A percentile compares a stretch with the other conserved stretches of the same genome.
Evolutionary conservation across 1,140 invertebrate species (phyloP).

Genomic region (Achroia grisella): DNA sequence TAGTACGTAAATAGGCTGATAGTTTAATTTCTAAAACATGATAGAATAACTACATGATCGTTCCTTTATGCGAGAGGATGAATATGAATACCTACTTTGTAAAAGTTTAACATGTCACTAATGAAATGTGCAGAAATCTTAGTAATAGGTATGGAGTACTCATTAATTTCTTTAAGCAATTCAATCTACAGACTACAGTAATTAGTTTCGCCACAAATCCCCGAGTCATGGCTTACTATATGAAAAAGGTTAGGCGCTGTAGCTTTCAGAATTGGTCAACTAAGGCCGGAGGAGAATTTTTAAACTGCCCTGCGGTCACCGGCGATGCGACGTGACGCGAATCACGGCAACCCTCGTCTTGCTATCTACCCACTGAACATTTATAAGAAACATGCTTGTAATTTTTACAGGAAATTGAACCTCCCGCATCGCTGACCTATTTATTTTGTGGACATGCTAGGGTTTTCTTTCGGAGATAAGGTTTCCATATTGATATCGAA

Average conservation of each 20-base stretch:
- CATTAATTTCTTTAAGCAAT: neutral
- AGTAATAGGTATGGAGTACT: too few species aligned
- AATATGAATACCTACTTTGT: too few species aligned
- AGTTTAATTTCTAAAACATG: too few species aligned
- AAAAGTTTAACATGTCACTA: too few species aligned
- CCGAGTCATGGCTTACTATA: slow-evolving; percentile 16
- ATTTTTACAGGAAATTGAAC: slow-evolving; percentile 60
- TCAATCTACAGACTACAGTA: slow-evolving; percentile 2
- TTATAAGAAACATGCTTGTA: slow-evolving; percentile 39
- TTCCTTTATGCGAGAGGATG: too few species aligned
- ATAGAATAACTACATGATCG: too few species aligned
- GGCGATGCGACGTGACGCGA: slow-evolving; percentile 37
- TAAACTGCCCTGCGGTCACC: slow-evolving; percentile 20
- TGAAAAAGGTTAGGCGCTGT: slow-evolving; percentile 7
- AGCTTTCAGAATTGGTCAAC: slow-evolving; percentile 9
- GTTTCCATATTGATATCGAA: slow-evolving; percentile 18
- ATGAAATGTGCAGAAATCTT: too few species aligned
- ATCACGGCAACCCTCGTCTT: slow-evolving; percentile 26
- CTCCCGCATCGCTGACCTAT: slow-evolving; percentile 43
- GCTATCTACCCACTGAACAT: slow-evolving; percentile 8
- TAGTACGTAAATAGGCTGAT: too few species aligned
- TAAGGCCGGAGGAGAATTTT: slow-evolving; percentile 21
- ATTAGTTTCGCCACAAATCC: slow-evolving; percentile 20
- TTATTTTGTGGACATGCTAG: slow-evolving; percentile 49
- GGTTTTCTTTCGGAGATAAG: slow-evolving; percentile 33